Evolutionary conservation across 2,888 invertebrate genomes (phyloP).

Genomic region (Sarcophaga carnaria): DNA sequence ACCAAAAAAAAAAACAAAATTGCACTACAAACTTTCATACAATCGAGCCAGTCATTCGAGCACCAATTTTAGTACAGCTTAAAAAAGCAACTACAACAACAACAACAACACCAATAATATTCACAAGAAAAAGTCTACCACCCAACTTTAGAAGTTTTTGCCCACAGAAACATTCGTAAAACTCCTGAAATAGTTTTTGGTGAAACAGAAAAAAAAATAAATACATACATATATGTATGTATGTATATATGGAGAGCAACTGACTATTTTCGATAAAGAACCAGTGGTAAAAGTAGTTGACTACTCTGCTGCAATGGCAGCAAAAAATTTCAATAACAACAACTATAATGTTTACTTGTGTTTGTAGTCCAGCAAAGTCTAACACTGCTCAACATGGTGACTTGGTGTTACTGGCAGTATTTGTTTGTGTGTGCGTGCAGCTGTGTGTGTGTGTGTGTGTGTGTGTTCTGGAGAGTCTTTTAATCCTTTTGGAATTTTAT

Average conservation of each 20-base stretch:
- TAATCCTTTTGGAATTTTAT: slow-evolving; percentile 66
- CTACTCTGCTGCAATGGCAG: slow-evolving; percentile 20
- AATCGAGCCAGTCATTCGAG: slow-evolving; percentile 1
- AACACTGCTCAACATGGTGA: neutral
- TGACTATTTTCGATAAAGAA: slow-evolving; percentile 15
- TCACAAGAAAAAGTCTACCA: slow-evolving; percentile 72
- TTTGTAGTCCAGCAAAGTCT: neutral
- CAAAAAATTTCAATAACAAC: slow-evolving; percentile 25
- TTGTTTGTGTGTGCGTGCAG: slow-evolving; percentile 2
- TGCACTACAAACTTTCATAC: slow-evolving; percentile 41
- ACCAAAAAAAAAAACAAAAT: slow-evolving; percentile 53
- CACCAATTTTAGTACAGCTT: slow-evolving; percentile 38
- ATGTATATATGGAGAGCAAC: slow-evolving; percentile 8
- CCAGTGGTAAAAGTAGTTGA: slow-evolving; percentile 41
- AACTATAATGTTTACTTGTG: slow-evolving; percentile 21
- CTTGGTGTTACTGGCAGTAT: neutral
- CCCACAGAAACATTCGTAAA: slow-evolving; percentile 52
- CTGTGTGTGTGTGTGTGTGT: slow-evolving; percentile 13
- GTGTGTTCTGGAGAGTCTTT: slow-evolving; percentile 9
- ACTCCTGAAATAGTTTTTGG: slow-evolving; percentile 44
- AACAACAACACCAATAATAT: neutral
- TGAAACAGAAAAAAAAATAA: slow-evolving; percentile 12
- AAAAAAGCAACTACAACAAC: slow-evolving; percentile 5
- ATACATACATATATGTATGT: slow-evolving; percentile 16
- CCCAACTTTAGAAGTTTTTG: slow-evolving; percentile 68